Conservation (phyloP, 64 coral and sea anemone genomes). For the Anthopleura sola region DNA sequence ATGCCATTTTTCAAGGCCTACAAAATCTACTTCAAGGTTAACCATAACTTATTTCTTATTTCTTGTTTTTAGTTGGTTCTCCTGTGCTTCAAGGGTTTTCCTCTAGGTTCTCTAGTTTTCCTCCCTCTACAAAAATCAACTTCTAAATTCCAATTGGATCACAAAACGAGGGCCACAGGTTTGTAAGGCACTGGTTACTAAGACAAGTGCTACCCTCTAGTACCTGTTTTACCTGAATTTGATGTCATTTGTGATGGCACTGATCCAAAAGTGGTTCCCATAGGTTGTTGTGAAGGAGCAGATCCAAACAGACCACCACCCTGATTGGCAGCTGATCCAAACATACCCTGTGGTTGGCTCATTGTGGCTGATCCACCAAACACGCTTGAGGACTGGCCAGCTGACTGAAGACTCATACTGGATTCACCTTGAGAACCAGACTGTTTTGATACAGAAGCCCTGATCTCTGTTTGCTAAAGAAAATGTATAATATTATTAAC, state of each 20-base stretch:
- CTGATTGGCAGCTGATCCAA: constrained; percentile 23
- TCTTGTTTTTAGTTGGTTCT: too few species aligned
- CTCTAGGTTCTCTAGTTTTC: too few species aligned
- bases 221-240: background rate
- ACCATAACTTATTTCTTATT: too few species aligned
- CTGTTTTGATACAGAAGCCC: constrained; percentile 35
- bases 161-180: too few species aligned
- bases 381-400: constrained; percentile 12
- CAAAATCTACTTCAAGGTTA: too few species aligned
- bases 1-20: too few species aligned
- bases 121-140: too few species aligned
- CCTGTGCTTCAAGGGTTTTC: too few species aligned
- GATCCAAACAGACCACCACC: constrained; percentile 7
- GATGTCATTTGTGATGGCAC: background rate
- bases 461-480: constrained; percentile 71
- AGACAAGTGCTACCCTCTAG: too few species aligned
- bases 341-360: constrained; percentile 31
- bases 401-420: background rate
- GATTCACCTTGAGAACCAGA: background rate
- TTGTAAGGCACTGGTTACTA: too few species aligned
- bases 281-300: background rate
- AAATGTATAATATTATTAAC: background rate
- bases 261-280: background rate
- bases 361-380: constrained; percentile 27
- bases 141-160: too few species aligned